Evolutionary conservation across 1,140 invertebrate species (phyloP), one percentile per base, ranked within the genome.

Genomic region (Pentalonia nigronervosa): DNA sequence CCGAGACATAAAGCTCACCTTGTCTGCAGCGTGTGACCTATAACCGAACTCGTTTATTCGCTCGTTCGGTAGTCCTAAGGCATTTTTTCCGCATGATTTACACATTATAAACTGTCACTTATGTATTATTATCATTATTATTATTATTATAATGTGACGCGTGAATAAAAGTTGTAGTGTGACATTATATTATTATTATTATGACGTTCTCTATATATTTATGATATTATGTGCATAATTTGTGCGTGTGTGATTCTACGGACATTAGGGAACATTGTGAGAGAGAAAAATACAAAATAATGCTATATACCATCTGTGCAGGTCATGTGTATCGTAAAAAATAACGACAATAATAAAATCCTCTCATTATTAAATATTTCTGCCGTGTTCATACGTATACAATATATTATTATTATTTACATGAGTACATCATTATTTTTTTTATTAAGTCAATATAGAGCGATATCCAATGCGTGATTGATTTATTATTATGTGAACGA

Each of bases 11-110:
- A 30, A 45, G 45, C 45, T 91, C 53, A 91, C 90, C 60, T 91
- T 91, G 90, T 76, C 41, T 47, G 30, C 41, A 4, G 41, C 41
- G 41, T 47, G 90, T 47, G 90, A 91, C 90, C 90, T 45, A 91
- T 76, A 91, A 45, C 30, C 30, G 56, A 60, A 76, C 41, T 67
- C 36, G 90, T 91, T 91, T 91, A 76, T 91, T 67, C 48, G 76
- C 56, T 47, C 41, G 21, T 76, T 76, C 89, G 45, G 84, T 86
- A 86, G 84, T 86, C 84, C 41, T 47, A 14, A 7, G 84, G 84
- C 84, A 41, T 86, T 45, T 41, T 47, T 30, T 47, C 84, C 84
- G 84, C 84, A 41, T 30, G 84, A 47, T 86, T 47, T 76, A 76
- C 60, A 76, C 60, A 76, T 76, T 76, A 76, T 76, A 76, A 76